phyloP scores from a whole-genome alignment of 2,888 invertebrate genomes.

The Leucophora obtusa region DNA sequence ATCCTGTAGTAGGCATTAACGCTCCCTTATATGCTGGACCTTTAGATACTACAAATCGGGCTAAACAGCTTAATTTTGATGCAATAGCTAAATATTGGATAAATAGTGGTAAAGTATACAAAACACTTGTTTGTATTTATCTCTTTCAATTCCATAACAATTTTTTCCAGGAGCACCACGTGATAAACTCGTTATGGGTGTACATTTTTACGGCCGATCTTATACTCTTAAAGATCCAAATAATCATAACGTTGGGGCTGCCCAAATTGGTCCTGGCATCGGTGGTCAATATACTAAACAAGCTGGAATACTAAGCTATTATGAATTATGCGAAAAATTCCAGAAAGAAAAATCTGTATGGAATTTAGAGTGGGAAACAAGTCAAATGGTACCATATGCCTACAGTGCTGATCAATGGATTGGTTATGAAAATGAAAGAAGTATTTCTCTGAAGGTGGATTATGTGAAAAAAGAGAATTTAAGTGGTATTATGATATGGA shows the following conservation, averaged over 20 bases:
- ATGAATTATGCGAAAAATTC: slow-evolving; percentile 82
- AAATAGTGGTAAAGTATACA: slow-evolving; percentile 80
- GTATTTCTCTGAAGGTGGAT: slow-evolving; percentile 78
- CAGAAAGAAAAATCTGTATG: slow-evolving; percentile 79
- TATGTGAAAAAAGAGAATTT: slow-evolving; percentile 78
- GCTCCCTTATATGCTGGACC: slow-evolving; percentile 82
- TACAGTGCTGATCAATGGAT: slow-evolving; percentile 83
- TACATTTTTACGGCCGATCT: slow-evolving; percentile 85
- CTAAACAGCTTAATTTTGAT: slow-evolving; percentile 85
- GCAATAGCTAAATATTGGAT: slow-evolving; percentile 91
- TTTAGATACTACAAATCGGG: slow-evolving; percentile 73
- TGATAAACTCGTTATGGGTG: slow-evolving; percentile 84
- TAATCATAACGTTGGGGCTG: slow-evolving; percentile 70
- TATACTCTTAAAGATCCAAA: slow-evolving; percentile 80
- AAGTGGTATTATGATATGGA: slow-evolving; percentile 87
- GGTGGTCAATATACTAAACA: slow-evolving; percentile 83
- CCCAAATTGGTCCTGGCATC: slow-evolving; percentile 16
- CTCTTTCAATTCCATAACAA: not conserved
- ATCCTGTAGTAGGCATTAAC: slow-evolving; percentile 83
- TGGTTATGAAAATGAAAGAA: slow-evolving; percentile 82
- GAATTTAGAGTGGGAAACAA: slow-evolving; percentile 82
- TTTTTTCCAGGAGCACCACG: slow-evolving; percentile 79
- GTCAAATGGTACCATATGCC: slow-evolving; percentile 84
- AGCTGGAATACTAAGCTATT: slow-evolving; percentile 84
- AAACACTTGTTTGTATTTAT: not conserved